Conservation (phyloP, 2,888 invertebrate genomes). For the Pomacea canaliculata region DNA sequence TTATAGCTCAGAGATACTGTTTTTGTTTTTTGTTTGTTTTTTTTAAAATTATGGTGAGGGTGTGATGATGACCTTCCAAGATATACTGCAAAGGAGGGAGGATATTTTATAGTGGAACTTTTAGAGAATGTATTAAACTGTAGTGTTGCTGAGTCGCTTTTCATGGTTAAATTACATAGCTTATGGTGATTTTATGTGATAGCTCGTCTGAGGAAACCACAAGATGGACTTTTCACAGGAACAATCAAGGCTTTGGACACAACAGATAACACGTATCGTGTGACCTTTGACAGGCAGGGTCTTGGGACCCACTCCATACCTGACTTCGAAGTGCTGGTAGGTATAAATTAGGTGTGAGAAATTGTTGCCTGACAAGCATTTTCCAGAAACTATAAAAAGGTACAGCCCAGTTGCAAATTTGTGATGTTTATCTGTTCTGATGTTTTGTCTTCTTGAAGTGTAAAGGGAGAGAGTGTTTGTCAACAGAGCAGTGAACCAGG, state of each 20-base stretch:
- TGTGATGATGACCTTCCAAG: no score
- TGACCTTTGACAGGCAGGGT: conserved; percentile 92
- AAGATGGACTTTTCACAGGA: conserved; percentile 95
- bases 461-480: not conserved
- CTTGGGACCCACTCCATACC: conserved; percentile 95
- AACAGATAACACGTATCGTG: conserved; percentile 91
- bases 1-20: no score
- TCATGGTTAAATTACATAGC: no score
- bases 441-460: not conserved
- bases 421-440: not conserved
- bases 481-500: conserved; percentile 85
- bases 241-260: conserved; percentile 96
- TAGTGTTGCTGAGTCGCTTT: no score
- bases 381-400: not conserved
- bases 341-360: not conserved
- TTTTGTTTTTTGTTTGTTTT: no score
- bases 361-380: not conserved
- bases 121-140: no score
- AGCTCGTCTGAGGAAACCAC: conserved; percentile 89
- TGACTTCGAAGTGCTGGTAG: conserved; percentile 89
- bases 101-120: no score
- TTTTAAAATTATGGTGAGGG: no score
- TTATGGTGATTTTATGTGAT: conserved; percentile 71
- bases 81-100: no score
- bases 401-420: not conserved